Base-by-base conservation (phyloP, 2,888 invertebrate species). In the Epinotia demarniana region DNA sequence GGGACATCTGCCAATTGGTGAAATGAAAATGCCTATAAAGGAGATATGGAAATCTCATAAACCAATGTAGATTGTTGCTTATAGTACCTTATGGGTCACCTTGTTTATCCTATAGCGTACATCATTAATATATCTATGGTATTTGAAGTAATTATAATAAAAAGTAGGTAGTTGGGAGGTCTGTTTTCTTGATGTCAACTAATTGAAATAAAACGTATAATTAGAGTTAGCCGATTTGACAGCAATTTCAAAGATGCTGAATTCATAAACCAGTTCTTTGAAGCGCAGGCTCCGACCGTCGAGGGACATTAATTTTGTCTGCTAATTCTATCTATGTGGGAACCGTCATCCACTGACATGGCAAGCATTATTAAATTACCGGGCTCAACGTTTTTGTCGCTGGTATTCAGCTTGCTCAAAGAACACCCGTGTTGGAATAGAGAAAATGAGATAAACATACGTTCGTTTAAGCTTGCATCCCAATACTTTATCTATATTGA, bases 271-370 rank as follows among this genome's bases (percentile, higher is more conserved):
- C 79, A 77, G 80, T 79, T 71, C 76, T 53, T 81, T 80, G 77
- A 78, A 75, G 57, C 77, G 80, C 77, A 70, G 79, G 84, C 82
- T 82, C 69, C 76, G 81, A 43, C 76, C 76, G 63, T 77, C 78
- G 55, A 74, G 79, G 79, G 80, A 80, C 82, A 86, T 86, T 85
- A 82, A 83, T 83, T 75, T 85, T 79, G 90, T 89, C 90, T 90
- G 87, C 85, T 81, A 86, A 90, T 90, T 85, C 83, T 82, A 87
- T 86, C 83, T 86, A 86, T 87, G 86, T 80, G 78, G 81, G 85
- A 84, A 84, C 80, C 82, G 70, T 80, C 62, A 77, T 78, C 74
- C 78, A 79, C 80, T 85, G 80, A 80, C 75, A 78, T 78, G 77
- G 70, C 79, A 64, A 80, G 73, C 74, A 77, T 78, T 74, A 69